Evolutionary conservation across 1,140 invertebrate genomes (phyloP), one percentile per base, ranked within the genome.

Genomic region (Apolygus lucorum): DNA sequence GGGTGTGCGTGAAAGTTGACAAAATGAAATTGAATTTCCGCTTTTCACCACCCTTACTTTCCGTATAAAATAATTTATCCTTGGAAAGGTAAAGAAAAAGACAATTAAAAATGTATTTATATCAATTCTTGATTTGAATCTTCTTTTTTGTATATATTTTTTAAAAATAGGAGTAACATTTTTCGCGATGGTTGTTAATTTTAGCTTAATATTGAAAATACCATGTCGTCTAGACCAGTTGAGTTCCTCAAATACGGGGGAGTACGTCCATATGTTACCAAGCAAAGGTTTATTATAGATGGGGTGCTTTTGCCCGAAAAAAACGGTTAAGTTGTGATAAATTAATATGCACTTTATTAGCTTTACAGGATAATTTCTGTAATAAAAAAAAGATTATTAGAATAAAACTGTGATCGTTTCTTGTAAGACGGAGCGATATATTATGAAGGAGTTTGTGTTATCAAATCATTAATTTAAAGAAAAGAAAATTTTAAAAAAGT

Each of bases 341-440:
- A 22, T 68, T 21, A 42, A 68, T 34, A 25, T 25, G 42, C 67
- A 1, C 22, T 66, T 66, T 14, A 59, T 64, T 64, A 69, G 62
- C 68, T 69, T 52, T 64, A 69, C 68, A 64, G 26, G 34, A 59
- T 59, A 28, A 59, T 69, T 69, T 29, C 22, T 69, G 34, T 69
- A 26, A 63, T 59, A 59, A 59, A 59, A 59, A 59, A 59, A 59
- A 59, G 22, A 59, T 59, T 59, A 42, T 63, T 66, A 29, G 64
- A 21, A 66, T 29, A 34, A 70, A 70, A 26, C 69, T 70, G 69
- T 70, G 69, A 70, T 70, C 69, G 69, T 70, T 70, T 67, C 69
- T 70, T 70, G 52, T 67, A 65, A 67, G 59, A 64, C 63, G 68
- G 68, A 65, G n/a, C n/a, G n/a, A n/a, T 28, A 42, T 42, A 70